These are phyloP conservation scores for Lasioglossum figueresi DNA, from an alignment of 2,888 invertebrate genomes.

Conservation along the genomic window DNA sequence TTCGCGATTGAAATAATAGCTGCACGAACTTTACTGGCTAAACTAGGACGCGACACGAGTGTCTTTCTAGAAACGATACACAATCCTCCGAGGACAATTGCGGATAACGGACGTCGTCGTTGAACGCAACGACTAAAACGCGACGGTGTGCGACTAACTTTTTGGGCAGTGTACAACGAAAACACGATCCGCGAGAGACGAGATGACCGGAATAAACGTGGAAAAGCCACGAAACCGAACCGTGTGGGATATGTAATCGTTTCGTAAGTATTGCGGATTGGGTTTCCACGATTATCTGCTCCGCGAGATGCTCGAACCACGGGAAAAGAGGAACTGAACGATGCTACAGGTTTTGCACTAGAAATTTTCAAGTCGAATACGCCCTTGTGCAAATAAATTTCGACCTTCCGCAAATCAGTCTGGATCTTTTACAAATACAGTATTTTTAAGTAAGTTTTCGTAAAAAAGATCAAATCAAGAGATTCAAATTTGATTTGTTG, in stretches of 20 bases:
- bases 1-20: not conserved
- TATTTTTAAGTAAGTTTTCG: no score
- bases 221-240: not conserved
- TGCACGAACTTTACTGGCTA: not conserved
- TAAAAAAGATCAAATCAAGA: no score
- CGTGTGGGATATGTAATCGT: not conserved
- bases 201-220: not conserved
- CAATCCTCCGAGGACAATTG: not conserved
- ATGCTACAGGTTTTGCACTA: not conserved
- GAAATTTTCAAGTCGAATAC: no score
- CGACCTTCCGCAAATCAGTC: no score
- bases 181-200: not conserved
- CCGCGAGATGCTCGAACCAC: not conserved
- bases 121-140: not conserved
- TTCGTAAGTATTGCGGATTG: not conserved
- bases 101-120: not conserved
- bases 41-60: not conserved
- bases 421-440: no score
- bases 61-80: not conserved
- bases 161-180: conserved; percentile 1
- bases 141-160: not conserved
- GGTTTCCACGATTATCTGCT: not conserved
- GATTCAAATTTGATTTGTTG: no score
- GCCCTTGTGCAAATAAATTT: no score
- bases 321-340: conserved; percentile 21